Base-by-base conservation (phyloP, 1,140 invertebrate genomes). In the Papilio xuthus region DNA sequence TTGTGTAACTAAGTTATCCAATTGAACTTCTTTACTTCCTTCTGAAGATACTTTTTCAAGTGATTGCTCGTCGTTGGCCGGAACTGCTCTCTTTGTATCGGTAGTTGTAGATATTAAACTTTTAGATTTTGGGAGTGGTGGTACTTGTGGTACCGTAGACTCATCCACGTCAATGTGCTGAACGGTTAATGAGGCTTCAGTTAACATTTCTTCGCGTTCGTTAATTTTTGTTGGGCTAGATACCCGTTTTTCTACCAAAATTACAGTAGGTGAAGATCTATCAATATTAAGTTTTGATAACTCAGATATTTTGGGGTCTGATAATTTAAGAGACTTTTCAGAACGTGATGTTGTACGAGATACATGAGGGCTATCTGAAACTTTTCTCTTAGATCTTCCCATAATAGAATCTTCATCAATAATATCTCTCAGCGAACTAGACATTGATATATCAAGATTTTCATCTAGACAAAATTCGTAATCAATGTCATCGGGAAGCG, bases 401-500 rank as follows among this genome's bases (percentile, higher is more conserved):
- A 89, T 26, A 15, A 91, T 87, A 8, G 90, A 89, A 60, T 93
- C 91, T 83, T 92, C 92, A 67, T 92, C 88, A 71, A 91, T 85
- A 47, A 92, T 88, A 79, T 93, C 92, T 81, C 88, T 84, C 70
- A 93, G 80, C 1, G 92, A 93, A 81, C 92, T 93, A 41, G 92
- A 92, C 87, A 92, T 90, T 42, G 92, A 93, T 77, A 92, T 78
- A 78, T 92, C 89, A 67, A 94, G 81, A 83, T 94, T 90, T 74
- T 95, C 95, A 78, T 95, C 95, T 70, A 95, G 93, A 79, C 95
- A 93, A 53, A 95, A 91, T 83, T 95, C 96, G 85, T 97, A 97
- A 32, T 96, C 94, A 79, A 97, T 95, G 84, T 97, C 97, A 86
- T 97, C 96, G 0, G 97, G 96, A 26, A 97, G 84, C 0, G 97